Base-by-base conservation (phyloP, 2,888 invertebrate species). In the Hemicrepidius hirtus region DNA sequence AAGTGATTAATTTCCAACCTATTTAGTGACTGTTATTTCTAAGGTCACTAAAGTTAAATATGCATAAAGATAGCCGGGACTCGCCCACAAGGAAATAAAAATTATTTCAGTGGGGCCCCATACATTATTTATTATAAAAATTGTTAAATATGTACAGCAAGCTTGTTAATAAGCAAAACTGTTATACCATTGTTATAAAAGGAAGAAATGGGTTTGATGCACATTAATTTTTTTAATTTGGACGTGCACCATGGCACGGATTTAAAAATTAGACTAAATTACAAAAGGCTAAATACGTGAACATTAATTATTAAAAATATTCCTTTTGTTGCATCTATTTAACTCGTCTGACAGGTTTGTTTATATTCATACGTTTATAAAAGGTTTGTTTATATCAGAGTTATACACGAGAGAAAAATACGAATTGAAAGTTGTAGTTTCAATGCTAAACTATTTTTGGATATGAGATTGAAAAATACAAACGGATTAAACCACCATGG, bases 11-110 rank as follows among this genome's bases (percentile, higher is more conserved):
- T 16, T 46, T 6, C 9, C 18, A 1, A 6, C 16, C 18, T 46
- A 7, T 13, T 24, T 9, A 53, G 53, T 16, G 53, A 53, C 28
- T 32, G 53, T 28, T 28, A 53, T 10, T 32, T 28, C 53, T 53
- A 53, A 53, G 53, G 53, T 53, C 53, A 53, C n/a, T 13, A 16
- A 53, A 53, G 53, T 53, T 53, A 53, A 53, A 53, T 53, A 53
- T 53, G 24, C 16, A 53, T 50, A 50, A 13, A 53, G 53, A 53
- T 10, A 53, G 28, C 13, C 28, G 53, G 28, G 16, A n/a, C 53
- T 32, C 28, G 53, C 53, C 53, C 53, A 53, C 53, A 24, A 53
- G 53, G 53, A 53, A 53, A 53, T 13, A 13, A 5, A 46, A 16
- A 46, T 20, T 24, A n/a, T n/a, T 28, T 53, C n/a, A n/a, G 24